Evolutionary conservation across 2,113 vertebrate species (phyloP).

Genomic region (Microcebus murinus): DNA sequence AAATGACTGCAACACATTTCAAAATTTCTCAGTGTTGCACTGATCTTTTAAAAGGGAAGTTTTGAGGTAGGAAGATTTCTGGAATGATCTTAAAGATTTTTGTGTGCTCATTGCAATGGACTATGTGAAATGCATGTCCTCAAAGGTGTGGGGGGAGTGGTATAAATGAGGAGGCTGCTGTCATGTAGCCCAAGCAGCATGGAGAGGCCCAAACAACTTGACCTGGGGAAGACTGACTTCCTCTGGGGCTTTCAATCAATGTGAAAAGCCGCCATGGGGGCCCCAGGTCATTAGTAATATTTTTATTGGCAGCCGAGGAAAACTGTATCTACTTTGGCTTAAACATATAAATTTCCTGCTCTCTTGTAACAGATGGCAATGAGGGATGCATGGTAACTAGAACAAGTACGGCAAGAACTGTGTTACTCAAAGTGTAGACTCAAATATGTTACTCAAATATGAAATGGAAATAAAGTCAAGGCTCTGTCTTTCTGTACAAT

Average conservation of each 20-base stretch:
- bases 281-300: neutral
- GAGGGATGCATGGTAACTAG: neutral
- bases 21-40: neutral
- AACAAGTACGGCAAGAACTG: neutral
- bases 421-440: neutral
- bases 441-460: neutral
- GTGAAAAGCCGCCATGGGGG: neutral
- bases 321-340: neutral
- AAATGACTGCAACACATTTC: neutral
- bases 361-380: neutral
- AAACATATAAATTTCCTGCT: neutral
- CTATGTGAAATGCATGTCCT: neutral
- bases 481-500: constrained; percentile 15
- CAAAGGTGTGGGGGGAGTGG: neutral
- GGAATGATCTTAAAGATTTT: neutral
- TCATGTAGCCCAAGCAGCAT: neutral
- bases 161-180: neutral
- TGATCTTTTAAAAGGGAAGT: neutral
- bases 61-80: neutral
- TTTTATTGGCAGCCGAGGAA: constrained; percentile 15
- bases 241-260: neutral
- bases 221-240: neutral
- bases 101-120: neutral
- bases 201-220: neutral
- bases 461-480: constrained; percentile 6